These are phyloP conservation scores for Euwallacea fornicatus DNA, from an alignment of 1,140 invertebrate species.

Conservation along the genomic window DNA sequence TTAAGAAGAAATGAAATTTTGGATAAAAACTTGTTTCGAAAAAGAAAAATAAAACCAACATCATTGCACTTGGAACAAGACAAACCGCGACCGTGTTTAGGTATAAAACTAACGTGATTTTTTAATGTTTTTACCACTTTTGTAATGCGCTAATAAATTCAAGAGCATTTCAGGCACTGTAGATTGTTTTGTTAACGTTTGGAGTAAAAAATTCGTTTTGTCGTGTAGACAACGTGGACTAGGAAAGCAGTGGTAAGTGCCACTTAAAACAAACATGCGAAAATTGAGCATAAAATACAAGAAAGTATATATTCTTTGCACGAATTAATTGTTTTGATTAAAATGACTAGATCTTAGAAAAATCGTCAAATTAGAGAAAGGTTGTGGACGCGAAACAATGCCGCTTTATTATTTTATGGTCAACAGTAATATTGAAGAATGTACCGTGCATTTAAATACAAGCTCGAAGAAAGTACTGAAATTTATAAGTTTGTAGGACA, in stretches of 20 bases:
- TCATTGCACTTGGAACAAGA: too few relatives aligned
- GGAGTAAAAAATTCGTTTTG: too few relatives aligned
- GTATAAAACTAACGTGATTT: neutral
- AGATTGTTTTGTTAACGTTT: neutral
- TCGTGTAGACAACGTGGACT: too few relatives aligned
- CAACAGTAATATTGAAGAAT: neutral
- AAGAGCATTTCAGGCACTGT: neutral
- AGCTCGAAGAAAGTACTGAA: too few relatives aligned
- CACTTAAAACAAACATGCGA: too few relatives aligned
- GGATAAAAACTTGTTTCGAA: neutral
- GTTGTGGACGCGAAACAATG: neutral
- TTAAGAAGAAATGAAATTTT: neutral
- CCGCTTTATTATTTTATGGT: neutral
- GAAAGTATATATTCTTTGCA: neutral
- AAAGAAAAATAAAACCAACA: neutral
- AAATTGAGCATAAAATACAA: neutral
- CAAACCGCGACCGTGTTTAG: neutral
- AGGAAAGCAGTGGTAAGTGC: too few relatives aligned
- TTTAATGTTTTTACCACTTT: neutral
- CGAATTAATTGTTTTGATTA: neutral
- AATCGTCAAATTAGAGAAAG: neutral
- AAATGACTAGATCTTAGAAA: slow-evolving; percentile 1
- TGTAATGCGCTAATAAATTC: neutral
- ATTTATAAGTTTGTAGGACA: neutral
- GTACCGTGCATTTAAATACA: neutral